Percentiles rank a stretch among this genome's conserved stretches.
Conservation (phyloP, 1,140 invertebrate species). For the Diachasmimorpha longicaudata region DNA sequence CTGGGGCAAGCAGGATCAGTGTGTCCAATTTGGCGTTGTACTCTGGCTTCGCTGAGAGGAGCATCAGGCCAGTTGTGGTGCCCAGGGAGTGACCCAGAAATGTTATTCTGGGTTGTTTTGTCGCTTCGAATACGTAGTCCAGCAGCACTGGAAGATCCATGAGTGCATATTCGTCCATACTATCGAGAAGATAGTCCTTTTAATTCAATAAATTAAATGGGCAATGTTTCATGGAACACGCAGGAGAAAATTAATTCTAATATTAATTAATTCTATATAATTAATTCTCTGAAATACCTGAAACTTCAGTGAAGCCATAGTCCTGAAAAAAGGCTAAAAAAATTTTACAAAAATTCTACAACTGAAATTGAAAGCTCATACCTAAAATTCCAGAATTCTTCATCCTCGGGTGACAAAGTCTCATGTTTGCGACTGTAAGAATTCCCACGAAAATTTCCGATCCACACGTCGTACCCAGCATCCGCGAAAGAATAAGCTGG, state of each 20-base stretch:
- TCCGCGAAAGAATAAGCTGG: constrained; percentile 62
- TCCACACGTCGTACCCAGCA: constrained; percentile 63
- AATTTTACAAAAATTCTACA: too few species aligned
- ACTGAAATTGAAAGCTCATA: neutral
- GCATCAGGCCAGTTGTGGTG: neutral
- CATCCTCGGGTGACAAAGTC: constrained; percentile 42
- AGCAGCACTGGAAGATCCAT: neutral
- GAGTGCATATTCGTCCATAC: neutral
- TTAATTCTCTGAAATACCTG: too few species aligned
- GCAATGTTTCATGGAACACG: too few species aligned
- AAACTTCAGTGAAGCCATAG: too few species aligned
- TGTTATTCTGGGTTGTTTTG: neutral
- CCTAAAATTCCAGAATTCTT: constrained; percentile 63
- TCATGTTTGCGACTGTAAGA: constrained; percentile 54
- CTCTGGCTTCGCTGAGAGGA: neutral
- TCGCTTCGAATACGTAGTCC: neutral
- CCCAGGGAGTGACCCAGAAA: neutral
- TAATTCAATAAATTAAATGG: too few species aligned
- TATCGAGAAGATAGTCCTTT: neutral
- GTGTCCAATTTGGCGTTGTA: neutral
- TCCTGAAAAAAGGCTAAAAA: too few species aligned
- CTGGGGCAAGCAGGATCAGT: neutral
- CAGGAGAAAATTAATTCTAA: too few species aligned
- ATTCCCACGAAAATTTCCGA: constrained; percentile 62
- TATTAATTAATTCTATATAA: too few species aligned